Evolutionary conservation across 2,113 vertebrate genomes (phyloP), one percentile per base, ranked within the genome.

Genomic region (Tetraodon nigroviridis): DNA sequence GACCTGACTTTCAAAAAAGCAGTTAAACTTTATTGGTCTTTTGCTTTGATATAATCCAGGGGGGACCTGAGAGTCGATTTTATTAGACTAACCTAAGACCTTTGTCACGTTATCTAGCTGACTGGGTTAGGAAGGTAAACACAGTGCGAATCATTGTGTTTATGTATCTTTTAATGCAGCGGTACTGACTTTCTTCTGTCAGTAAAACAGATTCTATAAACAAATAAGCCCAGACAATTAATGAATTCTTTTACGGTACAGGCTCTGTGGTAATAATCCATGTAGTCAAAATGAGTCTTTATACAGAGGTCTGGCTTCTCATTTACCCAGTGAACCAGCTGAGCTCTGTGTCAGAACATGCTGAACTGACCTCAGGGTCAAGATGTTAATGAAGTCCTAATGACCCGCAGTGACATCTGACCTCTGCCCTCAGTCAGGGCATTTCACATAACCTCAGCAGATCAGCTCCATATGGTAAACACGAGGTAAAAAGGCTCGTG

Each of bases 31-130:
- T 37, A 37, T 37, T 37, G 32, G 3, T 10, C 10, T 11, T 37
- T 37, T 37, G n/a, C n/a, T n/a, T n/a, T 51, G 48, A 24, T 61
- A 45, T 5, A 19, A 4, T 19, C 15, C 3, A 58, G n/a, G 21
- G 5, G 46, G 44, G 51, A 69, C 61, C 61, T 50, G 40, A 7
- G 46, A 67, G 60, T 29, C 52, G 14, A n/a, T 60, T 64, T 67
- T 67, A 32, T 17, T 62, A 49, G 68, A 74, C 62, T 79, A 75
- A 79, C 79, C 81, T 66, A 45, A 76, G 69, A 0, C 76, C 69
- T 74, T 69, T 65, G 42, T 3, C 55, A 69, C 61, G 49, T 65
- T 69, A 64, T 64, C 40, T 32, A 27, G 56, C 68, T n/a, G 59
- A 52, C 45, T 32, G n/a, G 32, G 61, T 66, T 15, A 71, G 20